These are phyloP conservation scores for Sycophila sp. DNA, from an alignment of 1,140 invertebrate genomes.

Conservation along the genomic window DNA sequence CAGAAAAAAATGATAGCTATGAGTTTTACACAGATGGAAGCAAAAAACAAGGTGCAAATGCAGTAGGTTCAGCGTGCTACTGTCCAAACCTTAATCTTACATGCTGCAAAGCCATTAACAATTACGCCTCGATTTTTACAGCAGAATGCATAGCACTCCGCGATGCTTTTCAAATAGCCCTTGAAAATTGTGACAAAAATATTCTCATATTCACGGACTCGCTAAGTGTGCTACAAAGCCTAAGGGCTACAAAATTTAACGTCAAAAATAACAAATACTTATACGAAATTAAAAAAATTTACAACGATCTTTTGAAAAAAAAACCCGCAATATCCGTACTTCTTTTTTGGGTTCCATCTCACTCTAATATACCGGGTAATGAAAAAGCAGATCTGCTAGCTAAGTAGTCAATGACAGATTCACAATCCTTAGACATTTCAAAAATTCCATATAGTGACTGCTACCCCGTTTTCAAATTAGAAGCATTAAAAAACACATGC, in stretches of 20 bases:
- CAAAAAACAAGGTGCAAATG: not conserved
- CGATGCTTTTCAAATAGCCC: not conserved
- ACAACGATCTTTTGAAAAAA: not conserved
- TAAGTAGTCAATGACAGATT: too few species aligned
- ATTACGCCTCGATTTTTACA: not conserved
- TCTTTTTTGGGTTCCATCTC: too few species aligned
- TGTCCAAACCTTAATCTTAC: not conserved
- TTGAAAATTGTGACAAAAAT: not conserved
- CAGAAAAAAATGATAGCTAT: too few species aligned
- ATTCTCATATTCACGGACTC: not conserved
- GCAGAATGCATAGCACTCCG: not conserved
- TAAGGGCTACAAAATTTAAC: not conserved
- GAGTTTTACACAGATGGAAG: not conserved
- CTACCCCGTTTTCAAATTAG: too few species aligned
- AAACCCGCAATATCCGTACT: too few species aligned
- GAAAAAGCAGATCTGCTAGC: too few species aligned
- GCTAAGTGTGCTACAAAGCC: not conserved
- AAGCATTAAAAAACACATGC: too few species aligned
- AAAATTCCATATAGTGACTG: too few species aligned
- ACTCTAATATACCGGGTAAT: too few species aligned
- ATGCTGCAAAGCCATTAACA: not conserved
- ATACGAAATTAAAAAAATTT: not conserved
- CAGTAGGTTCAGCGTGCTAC: not conserved
- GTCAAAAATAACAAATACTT: not conserved
- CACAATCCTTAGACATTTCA: too few species aligned